Evolutionary conservation across 1,140 invertebrate genomes (phyloP).

Genomic region (Papilio glaucus): DNA sequence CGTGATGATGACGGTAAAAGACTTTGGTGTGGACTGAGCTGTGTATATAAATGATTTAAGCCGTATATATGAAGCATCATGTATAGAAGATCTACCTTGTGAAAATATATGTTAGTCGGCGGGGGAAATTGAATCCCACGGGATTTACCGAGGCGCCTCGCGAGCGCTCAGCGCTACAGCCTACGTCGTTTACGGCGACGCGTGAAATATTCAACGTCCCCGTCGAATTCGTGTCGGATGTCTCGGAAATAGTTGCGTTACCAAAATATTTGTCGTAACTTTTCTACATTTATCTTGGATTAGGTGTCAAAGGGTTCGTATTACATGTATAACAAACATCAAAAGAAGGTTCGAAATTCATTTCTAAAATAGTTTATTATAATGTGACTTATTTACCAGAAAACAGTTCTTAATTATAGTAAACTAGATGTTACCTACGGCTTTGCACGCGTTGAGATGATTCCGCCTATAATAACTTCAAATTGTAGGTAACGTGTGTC

Average conservation of each 20-base stretch:
- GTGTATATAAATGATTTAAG: background rate
- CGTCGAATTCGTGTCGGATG: constrained; percentile 56
- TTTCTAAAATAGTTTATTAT: background rate
- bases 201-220: constrained; percentile 70
- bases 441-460: too few relatives aligned
- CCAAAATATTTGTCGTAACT: constrained; percentile 8
- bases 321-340: background rate
- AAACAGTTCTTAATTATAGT: too few relatives aligned
- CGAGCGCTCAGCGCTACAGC: constrained; percentile 48
- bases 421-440: too few relatives aligned
- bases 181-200: constrained; percentile 55
- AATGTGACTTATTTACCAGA: background rate
- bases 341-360: background rate
- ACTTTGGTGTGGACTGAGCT: background rate
- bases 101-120: constrained; percentile 53
- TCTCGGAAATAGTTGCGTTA: constrained; percentile 16
- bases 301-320: constrained; percentile 2
- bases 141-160: constrained; percentile 68
- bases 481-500: too few relatives aligned
- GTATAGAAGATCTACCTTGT: background rate
- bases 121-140: constrained; percentile 70
- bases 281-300: constrained; percentile 12
- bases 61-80: background rate
- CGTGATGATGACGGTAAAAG: background rate
- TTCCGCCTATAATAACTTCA: too few relatives aligned